phyloP scores from a whole-genome alignment of 1,140 invertebrate genomes.

The Aricia agestis region DNA sequence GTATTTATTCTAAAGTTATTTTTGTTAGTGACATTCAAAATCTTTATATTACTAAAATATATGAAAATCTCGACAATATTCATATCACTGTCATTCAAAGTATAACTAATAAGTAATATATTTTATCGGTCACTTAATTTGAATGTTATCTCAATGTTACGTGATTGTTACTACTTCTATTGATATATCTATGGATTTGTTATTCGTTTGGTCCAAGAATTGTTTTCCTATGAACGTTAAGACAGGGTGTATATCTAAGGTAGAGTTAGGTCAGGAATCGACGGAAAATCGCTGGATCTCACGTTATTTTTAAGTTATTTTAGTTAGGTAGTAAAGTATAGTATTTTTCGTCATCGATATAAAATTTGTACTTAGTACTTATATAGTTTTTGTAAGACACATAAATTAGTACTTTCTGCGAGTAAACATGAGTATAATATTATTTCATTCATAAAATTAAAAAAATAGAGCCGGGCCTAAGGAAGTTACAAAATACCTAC shows the following conservation, averaged over 20 bases:
- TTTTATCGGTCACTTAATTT: too few species aligned
- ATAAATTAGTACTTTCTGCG: too few species aligned
- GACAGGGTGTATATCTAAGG: slow-evolving; percentile 72
- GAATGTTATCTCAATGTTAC: slow-evolving; percentile 6
- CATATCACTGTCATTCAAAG: slow-evolving; percentile 50
- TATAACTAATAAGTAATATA: too few species aligned
- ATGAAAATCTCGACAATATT: slow-evolving; percentile 30
- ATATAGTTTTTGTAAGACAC: too few species aligned
- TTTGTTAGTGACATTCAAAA: not conserved
- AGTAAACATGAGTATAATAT: too few species aligned
- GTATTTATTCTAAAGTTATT: not conserved
- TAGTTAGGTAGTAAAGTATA: not conserved
- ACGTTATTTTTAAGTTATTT: slow-evolving; percentile 3
- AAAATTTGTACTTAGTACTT: too few species aligned
- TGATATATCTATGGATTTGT: slow-evolving; percentile 4
- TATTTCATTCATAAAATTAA: too few species aligned
- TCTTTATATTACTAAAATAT: slow-evolving; percentile 10
- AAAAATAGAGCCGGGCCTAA: too few species aligned
- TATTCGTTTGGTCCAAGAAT: slow-evolving; percentile 5
- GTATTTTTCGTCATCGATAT: not conserved
- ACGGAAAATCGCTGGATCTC: slow-evolving; percentile 25
- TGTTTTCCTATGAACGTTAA: slow-evolving; percentile 20
- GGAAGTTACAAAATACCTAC: too few species aligned
- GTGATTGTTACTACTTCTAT: not conserved
- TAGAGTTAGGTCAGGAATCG: slow-evolving; percentile 61